A percentile compares a stretch with the other conserved stretches of the same genome.
phyloP scores from a whole-genome alignment of 2,113 vertebrate genomes.

The Gymnarchus niloticus region DNA sequence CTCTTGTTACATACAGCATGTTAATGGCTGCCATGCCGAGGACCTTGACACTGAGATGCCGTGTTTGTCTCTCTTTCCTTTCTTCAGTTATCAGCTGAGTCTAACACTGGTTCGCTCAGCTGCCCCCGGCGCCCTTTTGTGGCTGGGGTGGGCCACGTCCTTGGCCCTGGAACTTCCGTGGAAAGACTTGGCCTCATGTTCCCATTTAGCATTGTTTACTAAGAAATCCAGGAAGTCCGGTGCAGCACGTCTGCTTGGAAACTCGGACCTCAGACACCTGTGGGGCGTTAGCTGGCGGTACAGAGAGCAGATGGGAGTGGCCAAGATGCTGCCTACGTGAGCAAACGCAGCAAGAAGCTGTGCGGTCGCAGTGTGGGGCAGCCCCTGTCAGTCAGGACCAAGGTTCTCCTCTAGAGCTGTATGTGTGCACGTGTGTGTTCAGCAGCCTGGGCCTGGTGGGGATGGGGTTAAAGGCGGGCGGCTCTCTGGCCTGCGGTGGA shows the following conservation, averaged over 20 bases:
- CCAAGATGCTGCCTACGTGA: not conserved
- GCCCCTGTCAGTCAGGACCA: not conserved
- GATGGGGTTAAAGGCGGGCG: constrained; percentile 58
- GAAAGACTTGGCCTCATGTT: not conserved
- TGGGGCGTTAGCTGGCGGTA: not conserved
- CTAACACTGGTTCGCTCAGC: not conserved
- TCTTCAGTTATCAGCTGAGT: not conserved
- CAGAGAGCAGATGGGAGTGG: not conserved
- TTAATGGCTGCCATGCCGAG: not conserved
- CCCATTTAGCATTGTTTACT: not conserved
- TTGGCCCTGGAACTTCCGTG: not conserved
- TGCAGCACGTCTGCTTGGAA: not conserved
- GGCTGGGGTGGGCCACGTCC: not conserved
- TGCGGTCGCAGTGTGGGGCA: not conserved
- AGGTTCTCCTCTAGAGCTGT: not conserved
- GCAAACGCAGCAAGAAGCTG: not conserved
- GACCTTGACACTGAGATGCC: not conserved
- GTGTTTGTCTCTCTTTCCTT: not conserved
- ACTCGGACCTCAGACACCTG: not conserved
- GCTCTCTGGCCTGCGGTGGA: constrained; percentile 52
- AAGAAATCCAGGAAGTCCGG: not conserved
- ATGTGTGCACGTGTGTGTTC: not conserved
- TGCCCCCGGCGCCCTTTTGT: not conserved
- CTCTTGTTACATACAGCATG: not conserved
- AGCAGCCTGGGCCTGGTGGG: constrained; percentile 8